Evolutionary conservation across 2,888 invertebrate species (phyloP).

Genomic region (Bhutanitis thaidina): DNA sequence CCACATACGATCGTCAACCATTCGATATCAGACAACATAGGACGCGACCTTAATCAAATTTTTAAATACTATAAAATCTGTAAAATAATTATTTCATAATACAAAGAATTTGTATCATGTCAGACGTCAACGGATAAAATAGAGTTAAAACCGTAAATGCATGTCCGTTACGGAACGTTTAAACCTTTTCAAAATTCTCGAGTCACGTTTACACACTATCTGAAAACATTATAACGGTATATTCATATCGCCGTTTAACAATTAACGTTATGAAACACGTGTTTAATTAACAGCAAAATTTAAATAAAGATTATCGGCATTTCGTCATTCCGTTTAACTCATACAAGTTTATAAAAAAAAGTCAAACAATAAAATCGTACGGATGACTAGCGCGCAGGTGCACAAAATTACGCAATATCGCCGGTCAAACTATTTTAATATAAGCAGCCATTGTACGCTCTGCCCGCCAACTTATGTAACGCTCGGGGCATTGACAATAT

Average conservation of each 20-base stretch:
- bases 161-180: too few relatives aligned
- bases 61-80: too few relatives aligned
- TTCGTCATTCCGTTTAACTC: conserved; percentile 16
- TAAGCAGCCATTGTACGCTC: conserved; percentile 47
- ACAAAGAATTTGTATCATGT: too few relatives aligned
- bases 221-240: neutral
- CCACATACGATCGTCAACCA: too few relatives aligned
- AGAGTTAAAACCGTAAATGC: too few relatives aligned
- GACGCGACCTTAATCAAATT: too few relatives aligned
- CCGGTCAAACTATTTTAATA: conserved; percentile 58
- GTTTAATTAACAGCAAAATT: neutral
- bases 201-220: too few relatives aligned
- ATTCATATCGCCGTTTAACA: neutral
- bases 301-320: conserved; percentile 1
- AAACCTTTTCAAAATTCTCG: too few relatives aligned
- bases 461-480: conserved; percentile 28
- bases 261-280: neutral
- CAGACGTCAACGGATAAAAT: too few relatives aligned
- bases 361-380: conserved; percentile 27
- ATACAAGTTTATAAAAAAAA: conserved; percentile 28
- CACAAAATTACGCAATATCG: conserved; percentile 26
- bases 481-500: conserved; percentile 26
- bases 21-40: too few relatives aligned
- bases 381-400: conserved; percentile 33
- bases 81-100: too few relatives aligned